Evolutionary conservation across 2,113 vertebrate species (phyloP), one percentile per base, ranked within the genome.

Genomic region (Notiomystis cincta): DNA sequence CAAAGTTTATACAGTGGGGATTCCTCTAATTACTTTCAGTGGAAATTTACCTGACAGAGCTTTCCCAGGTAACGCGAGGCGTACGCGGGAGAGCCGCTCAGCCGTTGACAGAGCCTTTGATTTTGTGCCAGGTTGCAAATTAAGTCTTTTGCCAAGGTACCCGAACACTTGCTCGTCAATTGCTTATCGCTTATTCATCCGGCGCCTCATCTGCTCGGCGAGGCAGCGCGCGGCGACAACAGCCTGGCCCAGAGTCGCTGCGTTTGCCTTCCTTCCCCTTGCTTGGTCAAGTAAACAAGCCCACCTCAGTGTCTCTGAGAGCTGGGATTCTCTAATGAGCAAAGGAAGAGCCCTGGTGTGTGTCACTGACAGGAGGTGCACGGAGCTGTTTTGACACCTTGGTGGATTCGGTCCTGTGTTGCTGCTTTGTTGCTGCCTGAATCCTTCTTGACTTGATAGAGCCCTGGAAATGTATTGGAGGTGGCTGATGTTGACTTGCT

Each of bases 11-110:
- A 79, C 96, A n/a, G 89, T 72, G 94, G 97, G 96, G 96, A 98
- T 94, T 96, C 97, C 94, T 97, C 93, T 98, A 98, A 98, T 98
- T 97, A 97, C 97, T 97, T 98, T 98, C 98, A 95, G 95, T 97
- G 98, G 98, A 98, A 97, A 95, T 98, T 97, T 97, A 97, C 96
- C 97, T 97, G 97, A 87, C 95, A 82, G 90, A 72, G 96, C 95
- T 82, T 95, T 96, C 90, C 87, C 97, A 95, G 97, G 97, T 91
- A 97, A 92, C 5, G 58, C 93, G 47, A 95, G 92, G 96, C 87
- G 20, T 67, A 91, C 22, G 91, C 54, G 2, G 96, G 95, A 93
- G 33, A 96, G n/a, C 51, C 15, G 67, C 77, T 95, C 96, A 94
- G 95, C 56, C 15, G 92, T 58, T 96, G 97, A 95, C 97, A 94